Conservation (phyloP, 2,797 vertebrate species). For the Pangasius mekongensis region DNA sequence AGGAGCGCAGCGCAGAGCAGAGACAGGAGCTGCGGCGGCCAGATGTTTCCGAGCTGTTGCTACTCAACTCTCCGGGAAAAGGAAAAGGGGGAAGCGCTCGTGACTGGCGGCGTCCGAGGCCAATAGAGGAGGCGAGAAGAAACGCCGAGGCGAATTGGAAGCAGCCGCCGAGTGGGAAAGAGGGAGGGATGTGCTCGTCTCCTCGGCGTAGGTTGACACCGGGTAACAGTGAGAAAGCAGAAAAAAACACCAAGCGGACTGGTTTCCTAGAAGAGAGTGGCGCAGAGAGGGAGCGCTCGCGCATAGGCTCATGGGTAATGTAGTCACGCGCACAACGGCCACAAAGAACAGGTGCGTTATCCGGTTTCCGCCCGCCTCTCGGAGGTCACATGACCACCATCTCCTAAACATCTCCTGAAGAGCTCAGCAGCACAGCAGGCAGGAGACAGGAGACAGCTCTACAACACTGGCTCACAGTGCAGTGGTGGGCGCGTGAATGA, state of each 20-base stretch:
- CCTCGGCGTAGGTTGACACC: slow-evolving; percentile 81
- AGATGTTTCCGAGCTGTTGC: slow-evolving; percentile 93
- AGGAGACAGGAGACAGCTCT: background rate
- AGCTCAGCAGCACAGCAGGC: background rate
- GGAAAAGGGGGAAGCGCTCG: slow-evolving; percentile 73
- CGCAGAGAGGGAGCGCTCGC: slow-evolving; percentile 71
- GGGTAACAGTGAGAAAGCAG: slow-evolving; percentile 78
- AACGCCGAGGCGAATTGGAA: slow-evolving; percentile 78
- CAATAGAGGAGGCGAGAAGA: slow-evolving; percentile 76
- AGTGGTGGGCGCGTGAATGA: background rate
- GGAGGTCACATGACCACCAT: background rate
- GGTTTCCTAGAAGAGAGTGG: slow-evolving; percentile 80
- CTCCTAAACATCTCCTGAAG: slow-evolving; percentile 12
- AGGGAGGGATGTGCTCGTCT: slow-evolving; percentile 78
- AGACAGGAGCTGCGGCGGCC: slow-evolving; percentile 90
- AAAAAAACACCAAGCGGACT: slow-evolving; percentile 76
- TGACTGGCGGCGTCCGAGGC: slow-evolving; percentile 79
- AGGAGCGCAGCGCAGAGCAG: slow-evolving; percentile 73
- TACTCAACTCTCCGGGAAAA: slow-evolving; percentile 79
- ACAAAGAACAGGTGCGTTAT: slow-evolving; percentile 63
- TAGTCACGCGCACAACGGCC: slow-evolving; percentile 67
- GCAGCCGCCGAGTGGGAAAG: slow-evolving; percentile 70
- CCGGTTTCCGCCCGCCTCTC: slow-evolving; percentile 26
- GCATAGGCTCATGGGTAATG: slow-evolving; percentile 79
- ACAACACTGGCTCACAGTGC: background rate